Percentiles rank a stretch among this genome's conserved stretches.
These are phyloP conservation scores for Synergus laeviventris DNA, from an alignment of 2,888 invertebrate genomes.

Conservation along the genomic window DNA sequence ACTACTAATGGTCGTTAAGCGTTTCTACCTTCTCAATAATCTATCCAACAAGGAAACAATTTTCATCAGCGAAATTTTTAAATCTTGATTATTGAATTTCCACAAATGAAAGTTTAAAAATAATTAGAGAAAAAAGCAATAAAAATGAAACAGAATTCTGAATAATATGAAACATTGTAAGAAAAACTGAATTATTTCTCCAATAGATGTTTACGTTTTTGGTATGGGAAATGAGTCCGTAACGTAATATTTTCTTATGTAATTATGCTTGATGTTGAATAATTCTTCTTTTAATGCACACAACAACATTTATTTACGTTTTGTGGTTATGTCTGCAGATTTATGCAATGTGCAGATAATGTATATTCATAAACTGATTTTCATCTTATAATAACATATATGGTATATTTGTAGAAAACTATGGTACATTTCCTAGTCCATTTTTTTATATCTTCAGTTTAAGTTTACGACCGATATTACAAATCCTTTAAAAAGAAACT, in stretches of 20 bases:
- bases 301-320: neutral
- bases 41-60: constrained; percentile 19
- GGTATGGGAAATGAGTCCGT: neutral
- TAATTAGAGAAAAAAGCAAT: neutral
- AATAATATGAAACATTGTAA: neutral
- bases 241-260: neutral
- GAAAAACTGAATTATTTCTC: neutral
- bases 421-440: no score
- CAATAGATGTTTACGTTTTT: neutral
- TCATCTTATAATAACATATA: no score
- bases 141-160: neutral
- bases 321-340: neutral
- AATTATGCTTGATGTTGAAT: neutral
- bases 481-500: no score
- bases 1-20: neutral
- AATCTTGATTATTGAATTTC: constrained; percentile 7
- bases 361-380: no score
- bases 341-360: neutral
- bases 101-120: neutral
- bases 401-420: no score
- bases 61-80: neutral
- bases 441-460: no score
- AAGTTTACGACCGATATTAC: no score
- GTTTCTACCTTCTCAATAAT: constrained; percentile 14
- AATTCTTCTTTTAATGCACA: neutral